These are phyloP conservation scores for Tinea pellionella DNA, from an alignment of 2,888 invertebrate species.

Conservation along the genomic window DNA sequence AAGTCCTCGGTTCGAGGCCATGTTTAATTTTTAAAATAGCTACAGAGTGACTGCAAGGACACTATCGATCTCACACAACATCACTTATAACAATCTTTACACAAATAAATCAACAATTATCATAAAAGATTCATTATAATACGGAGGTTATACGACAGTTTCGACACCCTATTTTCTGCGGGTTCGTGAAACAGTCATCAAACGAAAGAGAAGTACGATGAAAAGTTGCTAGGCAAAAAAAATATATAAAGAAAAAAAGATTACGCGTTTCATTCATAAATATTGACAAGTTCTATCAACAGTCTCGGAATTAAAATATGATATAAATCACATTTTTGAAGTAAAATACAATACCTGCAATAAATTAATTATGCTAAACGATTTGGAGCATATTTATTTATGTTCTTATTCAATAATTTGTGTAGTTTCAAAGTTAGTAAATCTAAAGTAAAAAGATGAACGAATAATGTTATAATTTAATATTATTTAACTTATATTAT, in stretches of 20 bases:
- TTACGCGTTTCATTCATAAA: conserved; percentile 25
- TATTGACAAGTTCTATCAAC: not conserved
- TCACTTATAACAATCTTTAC: conserved; percentile 66
- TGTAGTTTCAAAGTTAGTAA: not conserved
- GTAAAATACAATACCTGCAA: too few relatives aligned
- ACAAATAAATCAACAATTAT: conserved; percentile 74
- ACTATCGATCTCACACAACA: conserved; percentile 67
- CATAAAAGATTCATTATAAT: conserved; percentile 76
- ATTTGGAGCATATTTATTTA: too few relatives aligned
- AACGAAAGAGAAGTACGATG: conserved; percentile 58
- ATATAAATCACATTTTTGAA: not conserved
- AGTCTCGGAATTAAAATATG: not conserved
- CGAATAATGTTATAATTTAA: too few relatives aligned
- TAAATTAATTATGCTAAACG: too few relatives aligned
- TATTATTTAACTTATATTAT: too few relatives aligned
- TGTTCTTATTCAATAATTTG: too few relatives aligned
- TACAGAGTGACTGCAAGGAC: conserved; percentile 65
- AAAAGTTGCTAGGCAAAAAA: conserved; percentile 37
- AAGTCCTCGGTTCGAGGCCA: conserved; percentile 91
- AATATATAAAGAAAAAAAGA: conserved; percentile 25
- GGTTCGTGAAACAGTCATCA: conserved; percentile 63
- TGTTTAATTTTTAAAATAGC: conserved; percentile 73
- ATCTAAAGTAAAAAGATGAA: too few relatives aligned
- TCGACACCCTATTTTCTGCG: conserved; percentile 72
- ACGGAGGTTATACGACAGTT: conserved; percentile 67